Conservation (phyloP, 2,113 vertebrate genomes). For the Micronisus gabar region DNA sequence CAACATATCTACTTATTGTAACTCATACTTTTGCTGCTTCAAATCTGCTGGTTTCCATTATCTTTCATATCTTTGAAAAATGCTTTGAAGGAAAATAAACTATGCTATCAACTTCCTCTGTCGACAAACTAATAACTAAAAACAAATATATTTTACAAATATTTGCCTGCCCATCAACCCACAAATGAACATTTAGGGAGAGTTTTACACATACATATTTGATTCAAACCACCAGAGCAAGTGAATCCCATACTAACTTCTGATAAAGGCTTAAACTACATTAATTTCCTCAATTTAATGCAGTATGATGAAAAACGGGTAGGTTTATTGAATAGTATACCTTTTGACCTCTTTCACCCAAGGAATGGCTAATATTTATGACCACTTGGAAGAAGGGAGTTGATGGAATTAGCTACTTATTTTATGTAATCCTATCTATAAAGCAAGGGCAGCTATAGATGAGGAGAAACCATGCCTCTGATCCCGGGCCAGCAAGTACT, state of each 20-base stretch:
- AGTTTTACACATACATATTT: not conserved
- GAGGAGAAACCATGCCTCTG: too few species aligned
- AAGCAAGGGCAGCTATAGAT: too few species aligned
- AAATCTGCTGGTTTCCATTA: not conserved
- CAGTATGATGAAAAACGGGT: not conserved
- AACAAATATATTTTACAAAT: not conserved
- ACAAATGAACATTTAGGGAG: not conserved
- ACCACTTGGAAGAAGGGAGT: not conserved
- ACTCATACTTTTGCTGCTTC: not conserved
- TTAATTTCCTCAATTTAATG: not conserved
- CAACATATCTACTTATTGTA: not conserved
- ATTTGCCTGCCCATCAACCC: not conserved
- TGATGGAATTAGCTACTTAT: not conserved
- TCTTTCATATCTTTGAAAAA: not conserved
- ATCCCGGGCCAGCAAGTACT: not conserved
- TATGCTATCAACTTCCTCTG: not conserved
- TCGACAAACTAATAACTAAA: not conserved
- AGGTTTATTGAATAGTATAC: not conserved
- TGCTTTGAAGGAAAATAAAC: not conserved
- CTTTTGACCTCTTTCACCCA: not conserved
- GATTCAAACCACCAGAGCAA: not conserved
- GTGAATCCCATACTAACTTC: not conserved
- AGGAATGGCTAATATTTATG: not conserved
- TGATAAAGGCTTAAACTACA: not conserved
- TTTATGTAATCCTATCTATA: too few species aligned